A percentile compares a stretch with the other conserved stretches of the same genome.
These are phyloP conservation scores for Melieria crassipennis DNA, from an alignment of 2,888 invertebrate species.

Conservation along the genomic window DNA sequence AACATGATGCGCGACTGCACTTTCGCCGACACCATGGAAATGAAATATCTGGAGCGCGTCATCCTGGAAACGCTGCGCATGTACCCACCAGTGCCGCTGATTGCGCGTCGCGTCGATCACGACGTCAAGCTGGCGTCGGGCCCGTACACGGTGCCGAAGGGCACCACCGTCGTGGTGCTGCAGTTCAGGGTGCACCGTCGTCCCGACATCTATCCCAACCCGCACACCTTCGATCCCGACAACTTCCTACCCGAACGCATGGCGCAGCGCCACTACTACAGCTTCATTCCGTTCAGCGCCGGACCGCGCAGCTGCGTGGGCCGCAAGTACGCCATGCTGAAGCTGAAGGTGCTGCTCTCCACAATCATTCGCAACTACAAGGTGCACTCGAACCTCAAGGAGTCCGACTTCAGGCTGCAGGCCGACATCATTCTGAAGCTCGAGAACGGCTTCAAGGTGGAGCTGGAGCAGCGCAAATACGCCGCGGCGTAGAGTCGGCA, in stretches of 20 bases:
- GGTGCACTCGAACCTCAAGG: slow-evolving; percentile 72
- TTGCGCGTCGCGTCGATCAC: slow-evolving; percentile 76
- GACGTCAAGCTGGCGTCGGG: slow-evolving; percentile 73
- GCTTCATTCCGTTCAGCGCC: slow-evolving; percentile 83
- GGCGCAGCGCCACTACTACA: slow-evolving; percentile 80
- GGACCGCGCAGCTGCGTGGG: slow-evolving; percentile 84
- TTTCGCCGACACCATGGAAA: slow-evolving; percentile 79
- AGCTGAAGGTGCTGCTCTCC: slow-evolving; percentile 77
- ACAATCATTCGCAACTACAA: slow-evolving; percentile 77
- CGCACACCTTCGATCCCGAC: slow-evolving; percentile 79
- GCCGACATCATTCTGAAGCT: slow-evolving; percentile 80
- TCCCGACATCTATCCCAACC: slow-evolving; percentile 74
- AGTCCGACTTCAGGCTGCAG: slow-evolving; percentile 75
- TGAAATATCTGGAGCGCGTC: slow-evolving; percentile 84
- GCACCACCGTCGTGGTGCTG: slow-evolving; percentile 74
- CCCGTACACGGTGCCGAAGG: slow-evolving; percentile 74
- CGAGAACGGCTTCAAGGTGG: slow-evolving; percentile 76
- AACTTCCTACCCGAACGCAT: slow-evolving; percentile 82
- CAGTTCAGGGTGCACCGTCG: slow-evolving; percentile 77
- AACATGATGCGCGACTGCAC: slow-evolving; percentile 77
- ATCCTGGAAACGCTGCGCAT: slow-evolving; percentile 80
- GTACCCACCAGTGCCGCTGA: slow-evolving; percentile 83
- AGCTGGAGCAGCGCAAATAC: slow-evolving; percentile 71
- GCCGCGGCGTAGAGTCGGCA: slow-evolving; percentile 44
- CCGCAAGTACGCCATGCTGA: slow-evolving; percentile 82